Base-by-base conservation (phyloP, 2,113 vertebrate genomes). In the Zosterops borbonicus region DNA sequence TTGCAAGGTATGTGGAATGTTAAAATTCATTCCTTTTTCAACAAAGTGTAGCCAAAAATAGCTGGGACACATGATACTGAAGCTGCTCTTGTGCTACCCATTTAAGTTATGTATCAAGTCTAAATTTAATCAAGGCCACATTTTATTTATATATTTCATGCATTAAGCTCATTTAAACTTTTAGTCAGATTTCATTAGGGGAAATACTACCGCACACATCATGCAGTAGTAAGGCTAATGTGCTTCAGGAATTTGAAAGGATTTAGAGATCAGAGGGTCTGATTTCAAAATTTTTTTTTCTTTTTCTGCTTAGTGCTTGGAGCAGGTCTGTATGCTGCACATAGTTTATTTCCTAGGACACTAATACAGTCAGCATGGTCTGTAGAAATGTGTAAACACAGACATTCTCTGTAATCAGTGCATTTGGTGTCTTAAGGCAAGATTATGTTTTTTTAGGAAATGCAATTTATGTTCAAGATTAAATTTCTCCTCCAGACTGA, bases 81-180 rank as follows among this genome's bases (percentile, higher is more conserved):
- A 91, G 93, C 86, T 95, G 92, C 87, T 97, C 96, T 97, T 97
- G 98, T 97, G 97, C 97, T 98, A 96, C 96, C 96, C 97, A 98
- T 98, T 98, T 98, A 97, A 98, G 94, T 97, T 98, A 97, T 97
- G 97, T 97, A 98, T 97, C 97, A 97, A 97, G 96, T 96, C 96
- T 97, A 98, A 98, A 98, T 98, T 98, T 98, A 98, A 98, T 98
- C 97, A 98, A 98, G 97, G 92, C 98, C 98, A 98, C 95, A 97
- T 98, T 98, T 98, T 98, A 98, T 98, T 98, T 98, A 98, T 98
- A 98, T 97, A 97, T 98, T 98, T 98, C 97, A 98, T 98, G 98
- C 98, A 98, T 98, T 98, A 98, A 98, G 98, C 97, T 98, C 94
- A 98, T 98, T 98, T 98, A 98, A 98, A 97, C 97, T 98, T 98